Base-by-base conservation (phyloP, 2,888 invertebrate species). In the Calameuta filiformis region DNA sequence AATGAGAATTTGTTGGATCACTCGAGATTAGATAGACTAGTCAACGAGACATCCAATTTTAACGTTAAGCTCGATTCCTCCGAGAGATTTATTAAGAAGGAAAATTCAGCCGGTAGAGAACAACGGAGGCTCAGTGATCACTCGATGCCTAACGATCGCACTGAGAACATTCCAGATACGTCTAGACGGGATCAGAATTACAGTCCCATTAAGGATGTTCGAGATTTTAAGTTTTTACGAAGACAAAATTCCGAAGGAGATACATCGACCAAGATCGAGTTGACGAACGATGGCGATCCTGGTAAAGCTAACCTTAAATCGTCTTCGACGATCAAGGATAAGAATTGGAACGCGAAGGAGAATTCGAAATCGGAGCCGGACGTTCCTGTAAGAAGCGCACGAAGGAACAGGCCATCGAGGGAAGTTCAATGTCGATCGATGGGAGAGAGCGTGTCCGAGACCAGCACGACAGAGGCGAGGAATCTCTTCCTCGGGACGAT, bases 341-440 rank as follows among this genome's bases (percentile, higher is more conserved):
- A 84, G 40, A 86, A 83, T 80, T 77, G 71, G 33, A 34, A 31
- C 1, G 31, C 77, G 0, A 84, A 83, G 73, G 73, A 80, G 11
- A 88, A 86, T 56, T 90, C 90, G 12, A 90, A 89, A 79, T 80
- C 83, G 1, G 91, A 91, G 73, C 91, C 91, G 3, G 90, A 91
- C 79, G 91, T 91, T 35, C 92, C 92, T 74, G 90, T 91, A 15
- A 86, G 91, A 80, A 90, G 89, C 77, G 90, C 90, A 0, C 85
- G 92, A 74, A 87, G 91, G 73, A 91, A 91, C 74, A 84, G 91
- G 76, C 89, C 87, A 0, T 85, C 91, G 11, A 83, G 91, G n/a
- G 92, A 90, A 69, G 84, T 90, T 11, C 90, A 91, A 12, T 92
- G 92, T 79, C 86, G 92, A 23, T 92, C 92, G 23, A 90, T 92